A percentile compares a stretch with the other conserved stretches of the same genome.
Evolutionary conservation across 2,113 vertebrate species (phyloP).

Genomic region (Edolisoma coerulescens): DNA sequence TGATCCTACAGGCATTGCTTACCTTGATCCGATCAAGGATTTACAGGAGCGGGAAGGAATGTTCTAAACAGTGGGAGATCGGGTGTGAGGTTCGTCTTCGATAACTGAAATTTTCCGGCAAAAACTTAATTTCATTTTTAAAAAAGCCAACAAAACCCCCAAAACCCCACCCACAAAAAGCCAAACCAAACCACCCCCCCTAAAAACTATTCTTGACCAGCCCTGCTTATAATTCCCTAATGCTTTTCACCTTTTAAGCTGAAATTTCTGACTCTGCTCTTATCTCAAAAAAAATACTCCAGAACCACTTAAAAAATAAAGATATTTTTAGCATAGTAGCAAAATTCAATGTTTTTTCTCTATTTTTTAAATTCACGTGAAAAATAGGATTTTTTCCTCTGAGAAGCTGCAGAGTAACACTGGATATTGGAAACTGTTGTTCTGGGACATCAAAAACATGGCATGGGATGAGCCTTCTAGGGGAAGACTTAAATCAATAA

Average conservation of each 20-base stretch:
- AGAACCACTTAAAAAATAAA: background rate
- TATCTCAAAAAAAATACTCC: background rate
- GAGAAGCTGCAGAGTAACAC: background rate
- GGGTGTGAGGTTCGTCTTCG: background rate
- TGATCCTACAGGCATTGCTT: background rate
- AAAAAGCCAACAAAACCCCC: background rate
- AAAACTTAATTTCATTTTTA: background rate
- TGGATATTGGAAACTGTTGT: background rate
- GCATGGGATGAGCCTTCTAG: background rate
- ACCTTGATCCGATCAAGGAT: background rate
- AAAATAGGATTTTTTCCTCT: background rate
- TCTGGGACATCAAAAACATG: background rate
- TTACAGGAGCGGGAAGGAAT: background rate
- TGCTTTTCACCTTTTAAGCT: background rate
- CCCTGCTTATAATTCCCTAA: background rate
- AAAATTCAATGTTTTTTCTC: background rate
- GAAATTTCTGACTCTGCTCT: background rate
- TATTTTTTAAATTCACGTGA: background rate
- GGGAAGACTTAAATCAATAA: conserved; percentile 16
- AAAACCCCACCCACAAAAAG: background rate
- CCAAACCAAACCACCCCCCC: background rate
- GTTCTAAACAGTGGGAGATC: background rate
- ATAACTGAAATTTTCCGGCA: background rate
- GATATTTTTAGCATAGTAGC: background rate
- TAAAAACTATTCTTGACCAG: background rate